phyloP scores from a whole-genome alignment of 2,888 invertebrate genomes.

The Argynnis bischoffii region DNA sequence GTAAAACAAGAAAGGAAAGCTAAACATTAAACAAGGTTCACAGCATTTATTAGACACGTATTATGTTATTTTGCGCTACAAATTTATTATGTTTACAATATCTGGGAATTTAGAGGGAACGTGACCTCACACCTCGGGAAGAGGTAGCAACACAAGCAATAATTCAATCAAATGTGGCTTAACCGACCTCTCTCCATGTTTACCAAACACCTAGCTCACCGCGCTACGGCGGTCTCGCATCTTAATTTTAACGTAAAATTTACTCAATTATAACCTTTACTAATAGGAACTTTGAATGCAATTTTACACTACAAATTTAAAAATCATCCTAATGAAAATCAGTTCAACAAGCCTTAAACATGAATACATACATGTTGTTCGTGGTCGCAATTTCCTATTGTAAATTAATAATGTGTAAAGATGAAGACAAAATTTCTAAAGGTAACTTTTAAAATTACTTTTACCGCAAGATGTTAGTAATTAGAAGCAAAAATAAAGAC shows the following conservation, averaged over 20 bases:
- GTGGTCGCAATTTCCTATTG: conserved; percentile 36
- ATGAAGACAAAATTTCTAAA: conserved; percentile 76
- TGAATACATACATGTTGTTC: conserved; percentile 47
- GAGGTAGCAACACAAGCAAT: conserved; percentile 69
- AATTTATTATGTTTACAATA: conserved; percentile 48
- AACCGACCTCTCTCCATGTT: conserved; percentile 65
- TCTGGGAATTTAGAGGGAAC: conserved; percentile 50
- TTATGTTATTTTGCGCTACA: conserved; percentile 36
- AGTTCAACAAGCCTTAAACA: conserved; percentile 43
- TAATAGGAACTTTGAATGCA: conserved; percentile 2
- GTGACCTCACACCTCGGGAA: conserved; percentile 58
- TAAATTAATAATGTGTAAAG: conserved; percentile 50
- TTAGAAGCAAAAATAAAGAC: background rate
- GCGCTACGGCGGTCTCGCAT: conserved; percentile 50
- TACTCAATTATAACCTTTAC: conserved; percentile 37
- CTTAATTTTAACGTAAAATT: conserved; percentile 42
- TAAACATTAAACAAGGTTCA: conserved; percentile 24
- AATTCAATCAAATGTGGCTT: conserved; percentile 79
- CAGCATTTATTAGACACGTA: conserved; percentile 36
- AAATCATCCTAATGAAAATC: conserved; percentile 12
- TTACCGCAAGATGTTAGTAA: background rate
- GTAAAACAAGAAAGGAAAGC: conserved; percentile 10
- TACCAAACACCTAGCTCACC: conserved; percentile 66
- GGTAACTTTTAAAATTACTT: conserved; percentile 49
- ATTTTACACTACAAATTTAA: conserved; percentile 1